Conservation (phyloP, 2,888 invertebrate genomes). For the Hypolimnas misippus region DNA sequence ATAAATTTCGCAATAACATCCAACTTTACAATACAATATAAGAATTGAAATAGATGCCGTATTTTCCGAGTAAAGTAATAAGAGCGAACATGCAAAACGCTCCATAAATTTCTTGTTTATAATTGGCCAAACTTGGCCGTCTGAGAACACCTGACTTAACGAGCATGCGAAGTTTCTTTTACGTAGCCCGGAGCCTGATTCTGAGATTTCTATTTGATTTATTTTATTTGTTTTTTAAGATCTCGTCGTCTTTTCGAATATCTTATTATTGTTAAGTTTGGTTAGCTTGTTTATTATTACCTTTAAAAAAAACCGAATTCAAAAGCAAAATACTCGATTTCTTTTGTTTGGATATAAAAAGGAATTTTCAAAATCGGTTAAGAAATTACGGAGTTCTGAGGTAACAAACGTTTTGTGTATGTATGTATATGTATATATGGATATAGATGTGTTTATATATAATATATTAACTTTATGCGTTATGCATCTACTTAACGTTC, state of each 20-base stretch:
- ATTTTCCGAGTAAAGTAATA: constrained; percentile 22
- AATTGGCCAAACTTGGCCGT: constrained; percentile 43
- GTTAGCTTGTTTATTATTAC: not conserved
- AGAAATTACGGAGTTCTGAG: no score
- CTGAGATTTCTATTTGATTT: constrained; percentile 9
- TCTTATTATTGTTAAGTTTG: not conserved
- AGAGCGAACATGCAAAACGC: constrained; percentile 34
- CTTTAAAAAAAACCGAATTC: no score
- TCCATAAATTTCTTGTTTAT: constrained; percentile 45
- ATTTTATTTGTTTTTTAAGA: not conserved
- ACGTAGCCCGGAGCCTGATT: constrained; percentile 22
- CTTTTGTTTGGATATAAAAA: no score
- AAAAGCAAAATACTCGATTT: no score
- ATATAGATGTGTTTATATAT: no score
- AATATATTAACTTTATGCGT: no score
- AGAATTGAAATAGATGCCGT: not conserved
- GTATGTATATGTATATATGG: no score
- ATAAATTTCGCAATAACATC: not conserved
- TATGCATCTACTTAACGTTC: no score
- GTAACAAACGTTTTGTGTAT: no score
- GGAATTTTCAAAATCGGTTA: no score
- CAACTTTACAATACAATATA: not conserved
- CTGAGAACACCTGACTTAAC: constrained; percentile 40
- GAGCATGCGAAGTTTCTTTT: constrained; percentile 32
- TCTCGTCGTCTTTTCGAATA: not conserved